phyloP scores from a whole-genome alignment of 2,113 vertebrate species.

The Myotis yumanensis region DNA sequence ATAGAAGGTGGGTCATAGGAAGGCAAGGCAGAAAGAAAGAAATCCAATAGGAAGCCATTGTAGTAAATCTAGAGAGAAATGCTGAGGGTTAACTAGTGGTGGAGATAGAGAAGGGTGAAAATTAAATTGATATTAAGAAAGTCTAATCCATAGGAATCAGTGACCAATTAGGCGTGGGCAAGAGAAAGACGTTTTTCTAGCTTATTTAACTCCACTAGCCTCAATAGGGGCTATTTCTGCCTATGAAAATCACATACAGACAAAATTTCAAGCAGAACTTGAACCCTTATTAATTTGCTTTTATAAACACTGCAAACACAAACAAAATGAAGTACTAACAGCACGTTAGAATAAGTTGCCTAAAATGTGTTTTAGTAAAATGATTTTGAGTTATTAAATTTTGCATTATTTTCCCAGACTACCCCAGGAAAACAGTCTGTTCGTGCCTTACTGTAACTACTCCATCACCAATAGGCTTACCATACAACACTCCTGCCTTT shows the following conservation, averaged over 20 bases:
- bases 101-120: background rate
- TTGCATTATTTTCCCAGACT: background rate
- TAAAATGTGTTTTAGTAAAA: background rate
- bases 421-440: background rate
- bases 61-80: background rate
- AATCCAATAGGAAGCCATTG: background rate
- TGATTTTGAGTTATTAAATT: background rate
- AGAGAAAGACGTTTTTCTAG: background rate
- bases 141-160: background rate
- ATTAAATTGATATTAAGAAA: background rate
- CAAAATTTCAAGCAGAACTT: background rate
- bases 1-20: background rate
- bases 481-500: background rate
- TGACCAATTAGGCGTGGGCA: background rate
- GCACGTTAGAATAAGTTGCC: background rate
- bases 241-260: background rate
- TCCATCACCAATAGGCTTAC: background rate
- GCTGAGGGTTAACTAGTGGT: background rate
- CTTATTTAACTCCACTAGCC: background rate
- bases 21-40: background rate
- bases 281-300: slow-evolving; percentile 17
- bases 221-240: background rate
- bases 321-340: background rate
- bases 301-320: background rate
- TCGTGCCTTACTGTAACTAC: background rate